Percentiles rank a stretch among this genome's conserved stretches.
Evolutionary conservation across 2,113 vertebrate genomes (phyloP).

Genomic region (Origma solitaria): DNA sequence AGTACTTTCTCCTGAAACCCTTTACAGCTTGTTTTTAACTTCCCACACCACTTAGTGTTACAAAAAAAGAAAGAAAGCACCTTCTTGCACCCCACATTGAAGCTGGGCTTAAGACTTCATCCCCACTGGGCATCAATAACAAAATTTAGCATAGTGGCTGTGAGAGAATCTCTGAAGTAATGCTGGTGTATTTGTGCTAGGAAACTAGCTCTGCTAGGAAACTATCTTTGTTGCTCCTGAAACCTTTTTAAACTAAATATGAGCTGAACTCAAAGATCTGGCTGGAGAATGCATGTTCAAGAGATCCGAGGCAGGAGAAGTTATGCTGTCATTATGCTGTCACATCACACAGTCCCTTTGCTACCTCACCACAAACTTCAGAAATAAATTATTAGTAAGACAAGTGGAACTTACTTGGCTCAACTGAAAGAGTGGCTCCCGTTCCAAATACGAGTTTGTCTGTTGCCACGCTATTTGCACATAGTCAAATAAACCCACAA

Average conservation of each 20-base stretch:
- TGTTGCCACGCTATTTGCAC: neutral
- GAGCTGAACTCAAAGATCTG: neutral
- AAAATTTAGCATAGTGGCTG: neutral
- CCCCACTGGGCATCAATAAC: neutral
- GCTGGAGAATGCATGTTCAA: neutral
- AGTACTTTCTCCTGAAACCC: neutral
- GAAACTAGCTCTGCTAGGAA: neutral
- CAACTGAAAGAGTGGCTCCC: neutral
- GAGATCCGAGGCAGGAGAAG: neutral
- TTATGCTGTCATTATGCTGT: neutral
- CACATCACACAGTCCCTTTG: neutral
- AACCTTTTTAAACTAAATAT: neutral
- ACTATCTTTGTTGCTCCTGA: neutral
- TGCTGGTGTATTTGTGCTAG: neutral
- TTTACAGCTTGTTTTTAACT: neutral
- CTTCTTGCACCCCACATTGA: neutral
- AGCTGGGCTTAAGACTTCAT: neutral
- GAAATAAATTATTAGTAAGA: neutral
- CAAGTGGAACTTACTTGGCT: neutral
- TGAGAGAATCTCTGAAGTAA: neutral
- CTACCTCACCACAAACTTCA: neutral
- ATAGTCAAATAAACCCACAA: neutral
- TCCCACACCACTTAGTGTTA: neutral
- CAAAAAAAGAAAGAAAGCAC: neutral
- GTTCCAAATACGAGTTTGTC: slow-evolving; percentile 1